These are phyloP conservation scores for Pagrus major DNA, from an alignment of 2,113 vertebrate species.

Conservation along the genomic window DNA sequence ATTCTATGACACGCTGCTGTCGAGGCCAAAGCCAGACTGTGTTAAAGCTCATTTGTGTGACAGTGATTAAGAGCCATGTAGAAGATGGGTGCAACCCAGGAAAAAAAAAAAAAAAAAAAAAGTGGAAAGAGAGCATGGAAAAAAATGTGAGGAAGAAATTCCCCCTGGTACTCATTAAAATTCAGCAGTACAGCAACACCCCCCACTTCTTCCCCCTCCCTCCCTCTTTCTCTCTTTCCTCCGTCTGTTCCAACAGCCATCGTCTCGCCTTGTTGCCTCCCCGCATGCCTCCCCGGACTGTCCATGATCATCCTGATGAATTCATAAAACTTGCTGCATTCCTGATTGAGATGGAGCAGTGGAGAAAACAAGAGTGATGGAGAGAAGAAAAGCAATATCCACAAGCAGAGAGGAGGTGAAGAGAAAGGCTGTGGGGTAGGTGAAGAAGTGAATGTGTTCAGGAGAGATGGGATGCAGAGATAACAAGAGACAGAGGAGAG, in stretches of 20 bases:
- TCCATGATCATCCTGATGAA: constrained; percentile 86
- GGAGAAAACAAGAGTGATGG: constrained; percentile 64
- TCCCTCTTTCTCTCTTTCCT: constrained; percentile 37
- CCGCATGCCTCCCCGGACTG: constrained; percentile 65
- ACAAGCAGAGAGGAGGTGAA: constrained; percentile 23
- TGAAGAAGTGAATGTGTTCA: constrained; percentile 41
- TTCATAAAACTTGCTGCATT: constrained; percentile 84
- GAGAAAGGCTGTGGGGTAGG: constrained; percentile 31
- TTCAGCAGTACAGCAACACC: constrained; percentile 74
- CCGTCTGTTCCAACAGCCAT: constrained; percentile 68
- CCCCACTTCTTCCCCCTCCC: constrained; percentile 41
- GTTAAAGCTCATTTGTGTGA: constrained; percentile 79
- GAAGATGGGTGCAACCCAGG: constrained; percentile 62
- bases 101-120: constrained; percentile 39
- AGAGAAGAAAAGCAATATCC: constrained; percentile 73
- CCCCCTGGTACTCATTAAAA: constrained; percentile 87
- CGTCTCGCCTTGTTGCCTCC: constrained; percentile 75
- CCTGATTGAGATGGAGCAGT: constrained; percentile 81
- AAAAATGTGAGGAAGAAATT: constrained; percentile 77
- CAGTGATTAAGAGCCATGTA: constrained; percentile 76
- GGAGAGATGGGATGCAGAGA: constrained; percentile 59
- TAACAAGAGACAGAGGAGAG: constrained; percentile 58
- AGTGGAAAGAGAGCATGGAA: constrained; percentile 40
- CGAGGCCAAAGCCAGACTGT: constrained; percentile 57
- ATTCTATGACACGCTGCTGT: constrained; percentile 64